Percentiles rank a stretch among this genome's conserved stretches.
Evolutionary conservation across 2,797 vertebrate species (phyloP).

Genomic region (Esox lucius): DNA sequence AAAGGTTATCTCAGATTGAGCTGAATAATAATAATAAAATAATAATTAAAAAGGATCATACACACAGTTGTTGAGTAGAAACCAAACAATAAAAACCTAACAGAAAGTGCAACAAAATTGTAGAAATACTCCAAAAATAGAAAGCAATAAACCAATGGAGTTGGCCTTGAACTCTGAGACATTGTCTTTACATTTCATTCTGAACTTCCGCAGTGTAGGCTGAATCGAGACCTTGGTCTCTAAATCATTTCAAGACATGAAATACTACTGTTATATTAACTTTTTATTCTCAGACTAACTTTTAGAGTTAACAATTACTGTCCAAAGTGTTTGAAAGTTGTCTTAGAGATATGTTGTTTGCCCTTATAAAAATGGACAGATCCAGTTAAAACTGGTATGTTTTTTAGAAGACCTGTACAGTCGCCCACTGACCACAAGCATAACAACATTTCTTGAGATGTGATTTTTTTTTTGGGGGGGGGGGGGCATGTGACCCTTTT

Average conservation of each 20-base stretch:
- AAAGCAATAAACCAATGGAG: too few species aligned
- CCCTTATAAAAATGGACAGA: neutral
- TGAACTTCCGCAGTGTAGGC: too few species aligned
- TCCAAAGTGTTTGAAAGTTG: neutral
- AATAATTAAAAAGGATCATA: too few species aligned
- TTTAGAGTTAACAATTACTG: neutral
- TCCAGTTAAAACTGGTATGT: neutral
- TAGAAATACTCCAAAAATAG: too few species aligned
- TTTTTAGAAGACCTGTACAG: neutral
- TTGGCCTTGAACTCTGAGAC: too few species aligned
- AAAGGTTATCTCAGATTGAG: too few species aligned
- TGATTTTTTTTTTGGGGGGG: conserved; percentile 14
- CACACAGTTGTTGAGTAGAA: too few species aligned
- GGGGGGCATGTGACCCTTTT: conserved; percentile 59
- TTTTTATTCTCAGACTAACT: neutral
- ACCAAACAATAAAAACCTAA: too few species aligned
- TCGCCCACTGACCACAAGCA: conserved; percentile 32
- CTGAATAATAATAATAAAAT: too few species aligned
- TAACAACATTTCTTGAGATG: conserved; percentile 13
- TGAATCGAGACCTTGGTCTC: neutral
- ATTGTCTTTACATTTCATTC: too few species aligned
- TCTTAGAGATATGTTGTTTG: neutral
- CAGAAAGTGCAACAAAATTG: too few species aligned
- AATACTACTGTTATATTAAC: neutral
- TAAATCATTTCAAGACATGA: neutral